A percentile compares a stretch with the other conserved stretches of the same genome.
phyloP scores from a whole-genome alignment of 2,797 vertebrate genomes.

The Oceanodroma leucorhoa region DNA sequence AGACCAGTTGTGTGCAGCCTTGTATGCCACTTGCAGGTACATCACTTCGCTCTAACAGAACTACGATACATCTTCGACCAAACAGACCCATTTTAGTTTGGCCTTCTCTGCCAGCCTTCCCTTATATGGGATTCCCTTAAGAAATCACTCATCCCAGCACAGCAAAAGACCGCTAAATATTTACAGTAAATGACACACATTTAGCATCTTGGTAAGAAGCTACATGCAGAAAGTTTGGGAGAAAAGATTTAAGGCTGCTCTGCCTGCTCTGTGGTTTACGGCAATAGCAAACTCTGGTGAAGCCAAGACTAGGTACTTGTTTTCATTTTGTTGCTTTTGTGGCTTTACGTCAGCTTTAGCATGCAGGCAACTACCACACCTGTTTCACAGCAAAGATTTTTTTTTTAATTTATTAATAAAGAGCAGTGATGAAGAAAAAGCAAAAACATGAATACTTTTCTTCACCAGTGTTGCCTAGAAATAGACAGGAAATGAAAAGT shows the following conservation, averaged over 20 bases:
- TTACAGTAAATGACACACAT: neutral
- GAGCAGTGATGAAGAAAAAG: neutral
- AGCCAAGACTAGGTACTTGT: neutral
- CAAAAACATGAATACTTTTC: neutral
- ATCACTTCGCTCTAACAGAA: neutral
- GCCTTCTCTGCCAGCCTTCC: neutral
- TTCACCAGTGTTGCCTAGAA: neutral
- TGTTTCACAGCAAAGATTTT: neutral
- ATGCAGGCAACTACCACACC: neutral
- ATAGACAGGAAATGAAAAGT: neutral
- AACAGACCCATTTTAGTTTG: neutral
- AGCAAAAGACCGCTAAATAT: conserved; percentile 14
- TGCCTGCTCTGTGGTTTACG: neutral
- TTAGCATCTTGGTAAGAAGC: neutral
- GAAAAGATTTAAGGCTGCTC: neutral
- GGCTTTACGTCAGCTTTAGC: neutral
- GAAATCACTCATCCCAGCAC: neutral
- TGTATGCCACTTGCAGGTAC: neutral
- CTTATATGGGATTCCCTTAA: neutral
- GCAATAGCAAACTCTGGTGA: neutral
- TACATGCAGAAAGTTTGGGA: neutral
- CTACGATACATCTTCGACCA: neutral
- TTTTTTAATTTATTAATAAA: neutral
- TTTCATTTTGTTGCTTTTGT: neutral
- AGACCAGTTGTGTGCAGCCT: neutral